These are phyloP conservation scores for Anadara kagoshimensis DNA, from an alignment of 1,140 invertebrate genomes.

Conservation along the genomic window DNA sequence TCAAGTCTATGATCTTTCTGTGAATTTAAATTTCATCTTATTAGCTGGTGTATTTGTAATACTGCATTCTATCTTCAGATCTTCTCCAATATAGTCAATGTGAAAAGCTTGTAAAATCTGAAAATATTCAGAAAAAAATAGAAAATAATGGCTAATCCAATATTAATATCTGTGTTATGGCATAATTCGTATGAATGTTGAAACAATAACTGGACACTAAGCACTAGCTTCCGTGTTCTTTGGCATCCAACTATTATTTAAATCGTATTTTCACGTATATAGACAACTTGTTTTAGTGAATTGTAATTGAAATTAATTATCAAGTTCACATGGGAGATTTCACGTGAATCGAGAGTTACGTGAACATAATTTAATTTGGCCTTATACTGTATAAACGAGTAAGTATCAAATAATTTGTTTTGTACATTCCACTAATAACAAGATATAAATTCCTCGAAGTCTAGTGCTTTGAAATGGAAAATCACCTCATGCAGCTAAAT, in stretches of 20 bases:
- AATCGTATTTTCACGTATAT: no score
- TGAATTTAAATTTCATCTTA: conserved; percentile 35
- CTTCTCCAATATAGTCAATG: conserved; percentile 39
- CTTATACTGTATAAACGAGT: no score
- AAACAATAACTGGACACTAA: background rate
- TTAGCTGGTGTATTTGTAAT: conserved; percentile 20
- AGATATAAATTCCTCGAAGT: no score
- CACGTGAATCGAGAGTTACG: no score
- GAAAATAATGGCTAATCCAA: background rate
- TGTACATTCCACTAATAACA: no score
- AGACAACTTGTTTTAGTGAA: no score
- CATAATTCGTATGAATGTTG: background rate
- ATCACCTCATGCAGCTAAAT: no score
- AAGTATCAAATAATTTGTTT: no score
- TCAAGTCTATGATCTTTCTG: background rate
- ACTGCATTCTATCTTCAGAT: conserved; percentile 18
- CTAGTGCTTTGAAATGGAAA: no score
- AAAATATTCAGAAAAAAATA: conserved; percentile 10
- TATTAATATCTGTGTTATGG: background rate
- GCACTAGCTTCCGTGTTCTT: background rate
- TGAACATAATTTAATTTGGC: no score
- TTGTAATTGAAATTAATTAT: background rate
- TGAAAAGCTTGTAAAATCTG: conserved; percentile 45
- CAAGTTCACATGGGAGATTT: no score
- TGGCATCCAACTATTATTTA: no score